Base-by-base conservation (phyloP, 2,113 vertebrate genomes). In the Axis porcinus region DNA sequence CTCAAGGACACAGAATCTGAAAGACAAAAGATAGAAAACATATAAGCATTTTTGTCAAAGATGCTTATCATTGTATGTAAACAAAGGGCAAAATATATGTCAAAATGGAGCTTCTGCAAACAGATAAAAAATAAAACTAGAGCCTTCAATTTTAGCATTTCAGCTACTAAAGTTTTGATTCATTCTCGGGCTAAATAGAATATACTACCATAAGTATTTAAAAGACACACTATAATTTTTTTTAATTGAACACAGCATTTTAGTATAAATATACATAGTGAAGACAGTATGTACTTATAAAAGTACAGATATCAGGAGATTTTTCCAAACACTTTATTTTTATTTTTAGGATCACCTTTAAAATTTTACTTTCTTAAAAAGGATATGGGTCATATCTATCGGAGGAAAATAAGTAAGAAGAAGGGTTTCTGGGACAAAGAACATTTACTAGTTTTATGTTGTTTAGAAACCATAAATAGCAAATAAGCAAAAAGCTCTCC, bases 1-100 rank as follows among this genome's bases (percentile, higher is more conserved):
- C 96, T 98, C 95, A 98, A 98, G 96, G 89, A 28, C 76, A 89
- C 11, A 62, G 2, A 89, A 7, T 50, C 3, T 0, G 0, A 74
- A 91, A 8, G 47, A 16, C 82, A 55, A 84, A 67, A 92, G 16
- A 82, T 60, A n/a, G 86, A 76, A 96, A 85, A 87, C 14, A 54
- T 40, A n/a, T 14, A 85, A 92, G 19, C 5, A 64, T 94, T 96
- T 86, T 95, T 67, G 28, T 62, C 54, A 8, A 9, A 79, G 1
- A 21, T 83, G 3, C 27, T 91, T 97, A 86, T 92, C 17, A 64
- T 86, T 97, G 9, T 2, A 50, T 62, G 16, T 83, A 67, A 25
- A 17, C 36, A n/a, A 76, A 17, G 15, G n/a, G 21, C 85, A 95
- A 58, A 95, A 79, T 64, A 28, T 79, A 28, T 84, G 5, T 33